These are phyloP conservation scores for Rhegmatorhina hoffmannsi DNA, from an alignment of 2,113 vertebrate genomes.

Conservation along the genomic window DNA sequence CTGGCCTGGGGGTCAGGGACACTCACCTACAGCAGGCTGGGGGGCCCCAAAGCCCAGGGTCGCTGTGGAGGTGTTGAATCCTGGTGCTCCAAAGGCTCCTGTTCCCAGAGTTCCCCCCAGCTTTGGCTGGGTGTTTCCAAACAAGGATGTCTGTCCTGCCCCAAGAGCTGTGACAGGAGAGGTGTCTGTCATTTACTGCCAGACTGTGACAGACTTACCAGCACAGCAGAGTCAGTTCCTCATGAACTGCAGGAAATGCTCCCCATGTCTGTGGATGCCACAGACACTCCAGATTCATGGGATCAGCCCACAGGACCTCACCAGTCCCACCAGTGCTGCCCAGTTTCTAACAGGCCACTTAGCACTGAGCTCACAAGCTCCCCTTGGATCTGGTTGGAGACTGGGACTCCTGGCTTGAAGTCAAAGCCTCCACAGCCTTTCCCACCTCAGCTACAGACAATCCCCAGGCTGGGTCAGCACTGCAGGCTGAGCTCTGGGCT, in stretches of 20 bases:
- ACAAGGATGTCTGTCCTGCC: conserved; percentile 85
- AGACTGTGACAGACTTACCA: fast-evolving
- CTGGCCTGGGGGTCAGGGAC: fast-evolving
- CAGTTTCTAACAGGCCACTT: background rate
- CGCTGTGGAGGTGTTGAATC: conserved; percentile 83
- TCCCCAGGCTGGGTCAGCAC: background rate
- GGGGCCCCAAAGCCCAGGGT: conserved; percentile 86
- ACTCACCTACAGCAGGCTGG: conserved; percentile 91
- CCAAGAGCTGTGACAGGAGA: conserved; percentile 78
- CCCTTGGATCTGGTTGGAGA: background rate
- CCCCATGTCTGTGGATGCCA: fast-evolving
- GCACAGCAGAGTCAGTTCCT: background rate
- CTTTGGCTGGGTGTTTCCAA: conserved; percentile 91
- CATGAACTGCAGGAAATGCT: background rate
- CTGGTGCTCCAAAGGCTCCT: conserved; percentile 82
- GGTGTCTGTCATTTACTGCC: background rate
- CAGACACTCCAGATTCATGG: fast-evolving
- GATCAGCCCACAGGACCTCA: background rate
- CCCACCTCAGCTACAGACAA: background rate
- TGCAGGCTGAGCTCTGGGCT: background rate
- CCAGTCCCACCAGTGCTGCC: background rate
- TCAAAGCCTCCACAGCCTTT: background rate
- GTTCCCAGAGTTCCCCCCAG: conserved; percentile 85
- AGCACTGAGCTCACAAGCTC: background rate
- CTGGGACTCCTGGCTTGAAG: background rate